phyloP scores from a whole-genome alignment of 2,888 invertebrate genomes.

The Dendrolimus houi region DNA sequence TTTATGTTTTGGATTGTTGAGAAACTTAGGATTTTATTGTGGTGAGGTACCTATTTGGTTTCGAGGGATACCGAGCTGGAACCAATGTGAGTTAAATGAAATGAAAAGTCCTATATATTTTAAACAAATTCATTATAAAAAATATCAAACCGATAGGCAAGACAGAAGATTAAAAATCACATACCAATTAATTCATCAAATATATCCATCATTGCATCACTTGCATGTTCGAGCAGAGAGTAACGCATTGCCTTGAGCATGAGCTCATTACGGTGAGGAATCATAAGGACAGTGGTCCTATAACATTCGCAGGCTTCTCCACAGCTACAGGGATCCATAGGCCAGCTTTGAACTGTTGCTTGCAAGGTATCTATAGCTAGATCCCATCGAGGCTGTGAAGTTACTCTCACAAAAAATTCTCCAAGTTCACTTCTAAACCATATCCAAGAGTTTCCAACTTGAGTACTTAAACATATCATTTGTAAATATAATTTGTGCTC shows the following conservation, averaged over 20 bases:
- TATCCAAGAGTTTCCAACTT: constrained; percentile 51
- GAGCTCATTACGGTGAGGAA: constrained; percentile 60
- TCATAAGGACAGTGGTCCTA: constrained; percentile 43
- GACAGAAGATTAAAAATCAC: not conserved
- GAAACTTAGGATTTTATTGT: too few relatives aligned
- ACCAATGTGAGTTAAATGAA: too few relatives aligned
- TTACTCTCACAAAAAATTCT: constrained; percentile 57
- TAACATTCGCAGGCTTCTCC: constrained; percentile 62
- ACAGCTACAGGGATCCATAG: constrained; percentile 55
- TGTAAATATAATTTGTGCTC: constrained; percentile 54
- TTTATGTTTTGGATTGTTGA: too few relatives aligned
- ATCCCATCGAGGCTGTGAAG: constrained; percentile 60
- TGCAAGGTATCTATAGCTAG: constrained; percentile 50
- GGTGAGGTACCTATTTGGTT: too few relatives aligned
- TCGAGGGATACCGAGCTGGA: too few relatives aligned
- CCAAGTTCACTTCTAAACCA: constrained; percentile 59
- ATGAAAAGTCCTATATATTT: too few relatives aligned
- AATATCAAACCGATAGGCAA: too few relatives aligned
- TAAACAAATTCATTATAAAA: too few relatives aligned
- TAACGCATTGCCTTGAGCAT: constrained; percentile 55
- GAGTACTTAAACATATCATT: constrained; percentile 54
- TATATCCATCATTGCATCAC: constrained; percentile 50
- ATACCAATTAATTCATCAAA: constrained; percentile 57
- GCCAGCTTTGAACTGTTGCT: constrained; percentile 46
- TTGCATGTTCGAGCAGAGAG: constrained; percentile 52